A percentile compares a stretch with the other conserved stretches of the same genome.
phyloP scores from a whole-genome alignment of 2,113 vertebrate genomes.

The Pollimyrus isidori region DNA sequence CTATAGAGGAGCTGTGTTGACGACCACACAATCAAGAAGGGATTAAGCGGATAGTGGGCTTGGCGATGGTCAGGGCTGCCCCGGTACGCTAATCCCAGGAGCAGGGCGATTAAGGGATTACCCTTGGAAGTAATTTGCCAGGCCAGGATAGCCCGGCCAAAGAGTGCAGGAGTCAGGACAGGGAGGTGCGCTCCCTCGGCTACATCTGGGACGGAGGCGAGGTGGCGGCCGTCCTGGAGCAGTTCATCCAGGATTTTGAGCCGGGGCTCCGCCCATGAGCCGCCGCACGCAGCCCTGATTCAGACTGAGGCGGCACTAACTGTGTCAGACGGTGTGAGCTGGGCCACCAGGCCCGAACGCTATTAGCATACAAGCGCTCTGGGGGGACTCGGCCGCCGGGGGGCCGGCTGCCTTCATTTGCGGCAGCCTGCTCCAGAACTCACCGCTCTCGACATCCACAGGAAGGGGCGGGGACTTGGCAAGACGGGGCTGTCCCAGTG shows the following conservation, averaged over 20 bases:
- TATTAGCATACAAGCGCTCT: constrained; percentile 27
- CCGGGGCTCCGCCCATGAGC: background rate
- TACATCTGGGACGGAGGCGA: constrained; percentile 1
- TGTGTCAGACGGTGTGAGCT: constrained; percentile 8
- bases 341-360: background rate
- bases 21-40: background rate
- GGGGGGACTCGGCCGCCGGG: background rate
- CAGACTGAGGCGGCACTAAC: background rate
- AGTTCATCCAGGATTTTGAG: background rate
- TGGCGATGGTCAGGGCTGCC: constrained; percentile 34
- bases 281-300: background rate
- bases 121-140: constrained; percentile 50
- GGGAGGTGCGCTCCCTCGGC: background rate
- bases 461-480: background rate
- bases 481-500: background rate
- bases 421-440: background rate
- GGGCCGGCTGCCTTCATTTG: background rate
- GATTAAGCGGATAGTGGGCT: background rate
- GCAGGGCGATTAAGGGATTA: constrained; percentile 63
- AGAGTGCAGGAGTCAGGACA: background rate
- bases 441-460: background rate
- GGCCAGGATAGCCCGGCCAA: constrained; percentile 37
- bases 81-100: constrained; percentile 49
- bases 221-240: background rate
- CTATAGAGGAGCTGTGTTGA: background rate